Percentiles rank a stretch among this genome's conserved stretches.
phyloP scores from a whole-genome alignment of 2,797 vertebrate species.

The Myripristis jacobus region DNA sequence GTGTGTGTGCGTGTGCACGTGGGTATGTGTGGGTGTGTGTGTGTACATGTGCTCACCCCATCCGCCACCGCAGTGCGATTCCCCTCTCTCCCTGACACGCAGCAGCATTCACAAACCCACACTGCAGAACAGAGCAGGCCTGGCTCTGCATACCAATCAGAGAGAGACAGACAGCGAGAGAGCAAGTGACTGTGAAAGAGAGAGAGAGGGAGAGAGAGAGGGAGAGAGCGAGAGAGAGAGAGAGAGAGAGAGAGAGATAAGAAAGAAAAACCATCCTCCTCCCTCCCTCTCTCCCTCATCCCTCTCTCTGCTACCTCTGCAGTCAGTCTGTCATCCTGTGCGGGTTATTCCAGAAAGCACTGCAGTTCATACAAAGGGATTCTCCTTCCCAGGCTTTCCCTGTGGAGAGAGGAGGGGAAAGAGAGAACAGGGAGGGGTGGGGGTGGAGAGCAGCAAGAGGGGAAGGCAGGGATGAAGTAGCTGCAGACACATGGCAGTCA shows the following conservation, averaged over 20 bases:
- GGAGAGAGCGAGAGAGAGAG: constrained; percentile 18
- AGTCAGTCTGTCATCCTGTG: constrained; percentile 66
- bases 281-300: constrained; percentile 4
- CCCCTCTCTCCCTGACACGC: constrained; percentile 72
- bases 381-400: constrained; percentile 76
- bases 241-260: constrained; percentile 28
- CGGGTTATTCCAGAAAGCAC: constrained; percentile 48
- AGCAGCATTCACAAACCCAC: constrained; percentile 78
- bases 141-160: constrained; percentile 82
- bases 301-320: constrained; percentile 61
- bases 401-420: constrained; percentile 23
- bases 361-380: constrained; percentile 74
- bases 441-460: neutral
- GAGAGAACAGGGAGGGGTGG: neutral
- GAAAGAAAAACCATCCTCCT: constrained; percentile 44
- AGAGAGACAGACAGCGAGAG: constrained; percentile 28
- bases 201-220: neutral
- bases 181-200: neutral
- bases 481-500: constrained; percentile 48
- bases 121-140: constrained; percentile 81
- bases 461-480: constrained; percentile 16
- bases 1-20: constrained; percentile 21
- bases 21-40: constrained; percentile 16
- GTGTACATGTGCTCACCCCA: constrained; percentile 38
- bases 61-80: constrained; percentile 75